These are phyloP conservation scores for Cydia amplana DNA, from an alignment of 1,140 invertebrate species.

Conservation along the genomic window DNA sequence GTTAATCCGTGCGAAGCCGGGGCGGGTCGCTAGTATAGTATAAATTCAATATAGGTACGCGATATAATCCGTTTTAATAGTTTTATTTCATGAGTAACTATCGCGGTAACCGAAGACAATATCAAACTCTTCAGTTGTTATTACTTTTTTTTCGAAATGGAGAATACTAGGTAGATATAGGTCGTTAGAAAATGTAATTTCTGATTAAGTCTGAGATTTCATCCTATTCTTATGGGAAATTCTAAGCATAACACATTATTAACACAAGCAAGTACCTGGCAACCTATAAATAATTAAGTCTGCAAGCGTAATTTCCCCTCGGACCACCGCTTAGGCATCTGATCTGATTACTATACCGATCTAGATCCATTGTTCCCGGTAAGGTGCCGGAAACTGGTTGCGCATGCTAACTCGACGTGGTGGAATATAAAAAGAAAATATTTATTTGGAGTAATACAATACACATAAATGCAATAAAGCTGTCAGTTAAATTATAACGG, in stretches of 20 bases:
- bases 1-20: too few relatives aligned
- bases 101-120: too few relatives aligned
- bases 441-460: not conserved
- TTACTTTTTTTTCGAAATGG: too few relatives aligned
- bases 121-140: too few relatives aligned
- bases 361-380: slow-evolving; percentile 6
- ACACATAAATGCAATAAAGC: too few relatives aligned
- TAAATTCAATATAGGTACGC: too few relatives aligned
- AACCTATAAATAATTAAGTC: slow-evolving; percentile 14
- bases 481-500: too few relatives aligned
- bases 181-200: slow-evolving; percentile 4
- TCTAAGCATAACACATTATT: not conserved
- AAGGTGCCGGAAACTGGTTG: not conserved
- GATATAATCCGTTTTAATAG: too few relatives aligned
- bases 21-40: too few relatives aligned
- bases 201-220: not conserved
- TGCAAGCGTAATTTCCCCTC: slow-evolving; percentile 1
- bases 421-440: not conserved
- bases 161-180: too few relatives aligned
- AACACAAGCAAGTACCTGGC: not conserved
- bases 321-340: slow-evolving; percentile 12
- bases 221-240: not conserved
- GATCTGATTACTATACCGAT: slow-evolving; percentile 1
- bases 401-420: slow-evolving; percentile 2
- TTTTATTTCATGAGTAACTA: too few relatives aligned